Percentiles rank a stretch among this genome's conserved stretches.
These are phyloP conservation scores for Ptilorrhoa leucosticta DNA, from an alignment of 2,113 vertebrate species.

Conservation along the genomic window DNA sequence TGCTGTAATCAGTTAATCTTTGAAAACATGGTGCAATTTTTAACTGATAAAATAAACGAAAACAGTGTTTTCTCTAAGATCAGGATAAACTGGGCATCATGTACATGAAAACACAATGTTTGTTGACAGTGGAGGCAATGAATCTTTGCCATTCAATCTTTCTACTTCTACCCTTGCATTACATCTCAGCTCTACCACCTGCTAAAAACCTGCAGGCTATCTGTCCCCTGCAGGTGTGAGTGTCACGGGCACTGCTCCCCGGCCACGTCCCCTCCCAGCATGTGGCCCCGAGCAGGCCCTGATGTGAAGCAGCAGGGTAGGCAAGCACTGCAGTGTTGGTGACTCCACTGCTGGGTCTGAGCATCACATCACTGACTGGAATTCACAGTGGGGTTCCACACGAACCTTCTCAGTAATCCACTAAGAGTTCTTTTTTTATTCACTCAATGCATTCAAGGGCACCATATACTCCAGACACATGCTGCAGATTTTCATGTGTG, in stretches of 20 bases:
- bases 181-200: neutral
- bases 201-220: neutral
- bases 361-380: neutral
- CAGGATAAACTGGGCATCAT: neutral
- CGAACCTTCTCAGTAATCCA: neutral
- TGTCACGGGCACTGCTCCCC: neutral
- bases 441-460: neutral
- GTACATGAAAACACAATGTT: neutral
- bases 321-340: accelerated
- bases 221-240: neutral
- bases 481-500: neutral
- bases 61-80: neutral
- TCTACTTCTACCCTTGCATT: neutral
- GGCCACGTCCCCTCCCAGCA: neutral
- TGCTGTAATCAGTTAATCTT: neutral
- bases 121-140: neutral
- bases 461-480: neutral
- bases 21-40: neutral
- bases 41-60: neutral
- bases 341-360: neutral
- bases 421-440: neutral
- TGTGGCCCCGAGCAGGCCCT: no score
- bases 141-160: neutral
- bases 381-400: neutral
- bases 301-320: neutral